phyloP scores from a whole-genome alignment of 2,113 vertebrate species.

The Malaclemys terrapin region DNA sequence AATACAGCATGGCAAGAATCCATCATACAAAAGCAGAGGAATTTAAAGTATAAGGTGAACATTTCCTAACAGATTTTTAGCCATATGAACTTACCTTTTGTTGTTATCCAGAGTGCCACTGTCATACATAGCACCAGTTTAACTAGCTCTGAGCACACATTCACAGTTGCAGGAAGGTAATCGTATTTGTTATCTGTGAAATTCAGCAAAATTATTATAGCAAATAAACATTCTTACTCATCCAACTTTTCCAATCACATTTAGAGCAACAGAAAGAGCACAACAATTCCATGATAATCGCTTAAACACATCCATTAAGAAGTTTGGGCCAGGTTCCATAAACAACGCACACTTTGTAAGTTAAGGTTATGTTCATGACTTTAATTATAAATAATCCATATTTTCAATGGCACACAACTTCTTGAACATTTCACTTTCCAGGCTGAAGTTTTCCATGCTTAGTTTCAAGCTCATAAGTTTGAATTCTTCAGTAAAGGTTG shows the following conservation, averaged over 20 bases:
- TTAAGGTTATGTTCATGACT: neutral
- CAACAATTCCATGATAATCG: neutral
- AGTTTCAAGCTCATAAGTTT: neutral
- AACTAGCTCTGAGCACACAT: slow-evolving; percentile 93
- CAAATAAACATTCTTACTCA: neutral
- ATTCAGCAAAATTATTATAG: slow-evolving; percentile 43
- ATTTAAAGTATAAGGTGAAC: neutral
- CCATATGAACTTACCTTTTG: slow-evolving; percentile 82
- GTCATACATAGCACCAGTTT: slow-evolving; percentile 90
- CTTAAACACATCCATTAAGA: neutral
- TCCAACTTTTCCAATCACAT: neutral
- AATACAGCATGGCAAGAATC: neutral
- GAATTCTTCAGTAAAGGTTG: neutral
- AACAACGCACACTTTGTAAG: neutral
- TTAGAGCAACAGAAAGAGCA: neutral
- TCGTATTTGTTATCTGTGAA: slow-evolving; percentile 93
- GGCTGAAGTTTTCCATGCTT: neutral
- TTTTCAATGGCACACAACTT: neutral
- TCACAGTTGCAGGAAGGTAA: slow-evolving; percentile 95
- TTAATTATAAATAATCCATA: neutral
- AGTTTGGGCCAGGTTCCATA: neutral
- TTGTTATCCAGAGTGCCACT: slow-evolving; percentile 88
- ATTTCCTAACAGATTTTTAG: neutral
- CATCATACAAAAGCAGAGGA: neutral
- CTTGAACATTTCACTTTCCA: neutral